Evolutionary conservation across 2,888 invertebrate species (phyloP).

Genomic region (Cosmia trapezina): DNA sequence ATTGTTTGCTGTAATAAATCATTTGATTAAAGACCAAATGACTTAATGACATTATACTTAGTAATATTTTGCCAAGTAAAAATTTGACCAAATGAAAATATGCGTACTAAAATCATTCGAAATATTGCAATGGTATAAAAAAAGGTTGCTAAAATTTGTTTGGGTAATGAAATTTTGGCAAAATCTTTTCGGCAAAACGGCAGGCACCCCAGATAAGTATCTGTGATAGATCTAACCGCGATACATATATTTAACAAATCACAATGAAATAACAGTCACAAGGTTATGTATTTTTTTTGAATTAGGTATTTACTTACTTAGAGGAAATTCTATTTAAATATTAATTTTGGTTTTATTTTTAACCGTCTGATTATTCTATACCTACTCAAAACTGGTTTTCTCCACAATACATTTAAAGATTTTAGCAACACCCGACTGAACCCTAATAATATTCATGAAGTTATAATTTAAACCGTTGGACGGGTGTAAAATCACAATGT

Average conservation of each 20-base stretch:
- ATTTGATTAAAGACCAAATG: no score
- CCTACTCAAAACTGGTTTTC: background rate
- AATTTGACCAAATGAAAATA: no score
- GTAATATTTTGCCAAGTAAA: no score
- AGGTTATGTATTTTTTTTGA: background rate
- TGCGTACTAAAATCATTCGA: no score
- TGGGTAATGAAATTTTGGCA: no score
- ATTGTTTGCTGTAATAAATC: no score
- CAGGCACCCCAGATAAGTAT: slow-evolving; percentile 5
- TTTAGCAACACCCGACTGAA: slow-evolving; percentile 22
- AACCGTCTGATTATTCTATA: background rate
- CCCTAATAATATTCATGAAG: slow-evolving; percentile 68
- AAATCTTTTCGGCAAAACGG: no score
- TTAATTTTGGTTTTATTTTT: slow-evolving; percentile 17
- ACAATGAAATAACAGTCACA: slow-evolving; percentile 13
- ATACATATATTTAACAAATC: background rate
- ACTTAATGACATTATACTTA: no score
- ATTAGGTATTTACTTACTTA: background rate
- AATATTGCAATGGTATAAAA: no score
- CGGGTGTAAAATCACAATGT: slow-evolving; percentile 79
- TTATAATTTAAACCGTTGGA: slow-evolving; percentile 64
- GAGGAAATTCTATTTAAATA: slow-evolving; percentile 5
- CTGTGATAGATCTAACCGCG: slow-evolving; percentile 20
- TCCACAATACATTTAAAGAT: background rate
- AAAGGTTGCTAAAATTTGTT: no score